Evolutionary conservation across 2,888 invertebrate species (phyloP).

Genomic region (Vandiemenella viatica): DNA sequence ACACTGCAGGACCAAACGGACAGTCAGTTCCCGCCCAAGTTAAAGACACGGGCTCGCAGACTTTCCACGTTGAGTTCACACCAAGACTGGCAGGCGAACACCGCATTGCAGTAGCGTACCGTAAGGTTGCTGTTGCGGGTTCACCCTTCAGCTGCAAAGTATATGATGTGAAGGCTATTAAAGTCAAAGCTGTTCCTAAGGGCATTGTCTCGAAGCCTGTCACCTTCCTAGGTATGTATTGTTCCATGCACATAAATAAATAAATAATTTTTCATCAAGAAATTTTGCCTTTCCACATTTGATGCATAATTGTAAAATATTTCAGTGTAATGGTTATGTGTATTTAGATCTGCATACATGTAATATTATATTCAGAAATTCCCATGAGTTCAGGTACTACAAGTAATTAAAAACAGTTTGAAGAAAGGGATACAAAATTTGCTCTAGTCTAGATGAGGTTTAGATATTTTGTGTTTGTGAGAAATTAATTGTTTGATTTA

Average conservation of each 20-base stretch:
- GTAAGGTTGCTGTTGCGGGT: conserved; percentile 64
- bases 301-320: neutral
- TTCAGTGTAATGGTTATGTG: neutral
- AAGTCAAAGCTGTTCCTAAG: conserved; percentile 78
- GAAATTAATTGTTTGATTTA: no score
- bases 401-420: no score
- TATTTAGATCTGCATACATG: neutral
- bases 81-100: conserved; percentile 86
- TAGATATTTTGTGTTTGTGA: no score
- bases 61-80: conserved; percentile 80
- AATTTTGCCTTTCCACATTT: neutral
- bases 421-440: no score
- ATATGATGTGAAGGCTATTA: conserved; percentile 85
- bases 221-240: conserved; percentile 64
- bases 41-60: conserved; percentile 63
- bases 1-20: conserved; percentile 70
- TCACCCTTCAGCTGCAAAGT: conserved; percentile 92
- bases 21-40: conserved; percentile 82
- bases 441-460: no score
- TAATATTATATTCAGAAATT: no score
- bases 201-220: conserved; percentile 82
- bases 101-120: conserved; percentile 69
- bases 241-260: no score
- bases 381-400: no score
- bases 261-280: neutral